Evolutionary conservation across 2,113 vertebrate genomes (phyloP), one percentile per base, ranked within the genome.

Genomic region (Pandion haliaetus): DNA sequence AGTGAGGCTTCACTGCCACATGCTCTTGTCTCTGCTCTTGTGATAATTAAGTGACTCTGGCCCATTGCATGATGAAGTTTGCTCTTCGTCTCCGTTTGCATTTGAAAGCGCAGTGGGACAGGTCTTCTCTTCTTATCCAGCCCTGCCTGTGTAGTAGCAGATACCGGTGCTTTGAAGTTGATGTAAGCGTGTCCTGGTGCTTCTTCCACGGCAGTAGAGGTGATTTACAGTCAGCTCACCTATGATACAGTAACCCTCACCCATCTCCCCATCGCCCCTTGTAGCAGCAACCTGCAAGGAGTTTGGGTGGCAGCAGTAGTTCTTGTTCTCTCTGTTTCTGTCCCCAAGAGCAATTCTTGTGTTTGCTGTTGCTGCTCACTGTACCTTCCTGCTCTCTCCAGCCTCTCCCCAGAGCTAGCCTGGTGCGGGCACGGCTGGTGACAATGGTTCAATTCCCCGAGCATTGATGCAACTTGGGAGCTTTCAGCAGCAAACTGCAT

Each of bases 181-280:
- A 3, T 34, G 1, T 36, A 8, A 55, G 8, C 29, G 7, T 2
- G 9, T 54, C 31, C 54, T 88, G 82, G 31, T 29, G 36, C 50
- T 73, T 14, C 63, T 73, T 69, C 78, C 23, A 13, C 14, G 11
- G 32, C 52, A 63, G 34, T 0, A 36, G n/a, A 23, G 38, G 29
- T 55, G 58, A 2, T 45, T 80, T 88, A 36, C 40, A 76, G n/a
- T 23, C 62, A 69, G 2, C 47, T 82, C 16, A 17, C 28, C 47
- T 15, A 2, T 0, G 0, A 4, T 26, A 49, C 34, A 50, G 32
- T 8, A 38, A 42, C 16, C 9, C 10, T n/a, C 8, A 13, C 44
- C 34, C 10, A 23, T 3, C 44, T 44, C 29, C 28, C 50, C 6
- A 6, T 66, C 0, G 0, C 23, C 52, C 38, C 4, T 55, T 1